Base-by-base conservation (phyloP, 2,113 vertebrate species). In the Proterorhinus semilunaris region DNA sequence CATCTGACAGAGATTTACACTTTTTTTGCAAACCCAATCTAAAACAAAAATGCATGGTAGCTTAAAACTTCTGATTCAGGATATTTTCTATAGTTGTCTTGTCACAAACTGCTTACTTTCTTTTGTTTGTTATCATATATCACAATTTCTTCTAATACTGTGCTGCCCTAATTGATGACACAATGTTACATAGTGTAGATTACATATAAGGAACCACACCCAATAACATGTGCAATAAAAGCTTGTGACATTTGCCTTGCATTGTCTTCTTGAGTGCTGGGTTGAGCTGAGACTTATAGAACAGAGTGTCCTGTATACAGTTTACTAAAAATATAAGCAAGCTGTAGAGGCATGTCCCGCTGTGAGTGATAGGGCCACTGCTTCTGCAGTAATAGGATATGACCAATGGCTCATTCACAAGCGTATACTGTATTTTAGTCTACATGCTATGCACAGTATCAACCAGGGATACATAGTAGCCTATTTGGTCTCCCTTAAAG, bases 321-420 rank as follows among this genome's bases (percentile, higher is more conserved):
- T 72, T 69, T 75, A 73, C 69, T 83, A 71, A 75, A 86, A 65
- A 78, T 84, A 71, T 74, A 57, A 43, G 27, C 5, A 44, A 15
- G 58, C 47, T 43, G 4, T 45, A 74, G 80, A 55, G 77, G 66
- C 65, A 51, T 82, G 66, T 54, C 65, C 36, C 21, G 12, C 36
- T 65, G 64, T 74, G 80, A 81, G 52, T 65, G 47, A 72, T 71
- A 66, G 17, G 64, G 53, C 49, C 55, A 63, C 54, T 51, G 10
- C 6, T 2, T 55, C 71, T 71, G 74, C 61, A 45, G 81, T 43
- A 81, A 85, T 74, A 51, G 48, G 74, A 85, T 73, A 69, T 17
- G 46, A 15, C 64, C 49, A 7, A 50, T 50, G 42, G 16, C 52
- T 68, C 71, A 54, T 59, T 16, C 10, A 36, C 62, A 66, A 51